A percentile compares a stretch with the other conserved stretches of the same genome.
phyloP scores from a whole-genome alignment of 1,140 invertebrate species.

The Thaumetopoea pityocampa region DNA sequence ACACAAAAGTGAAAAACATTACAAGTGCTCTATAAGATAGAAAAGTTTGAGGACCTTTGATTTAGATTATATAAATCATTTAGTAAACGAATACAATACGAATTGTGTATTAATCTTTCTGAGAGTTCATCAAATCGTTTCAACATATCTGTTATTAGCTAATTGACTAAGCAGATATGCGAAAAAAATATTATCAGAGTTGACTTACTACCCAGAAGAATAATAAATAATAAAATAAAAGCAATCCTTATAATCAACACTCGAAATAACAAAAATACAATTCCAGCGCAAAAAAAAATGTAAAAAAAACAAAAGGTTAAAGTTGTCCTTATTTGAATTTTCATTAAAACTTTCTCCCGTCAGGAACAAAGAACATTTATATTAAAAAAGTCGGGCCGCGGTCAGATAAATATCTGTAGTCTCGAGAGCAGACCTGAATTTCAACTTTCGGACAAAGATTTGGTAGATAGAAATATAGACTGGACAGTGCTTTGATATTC shows the following conservation, averaged over 20 bases:
- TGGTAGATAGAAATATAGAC: slow-evolving; percentile 27
- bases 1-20: too few relatives aligned
- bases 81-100: too few relatives aligned
- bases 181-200: too few relatives aligned
- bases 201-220: too few relatives aligned
- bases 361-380: slow-evolving; percentile 76
- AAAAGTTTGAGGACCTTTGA: too few relatives aligned
- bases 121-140: too few relatives aligned
- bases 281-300: slow-evolving; percentile 49
- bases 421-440: slow-evolving; percentile 67
- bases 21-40: too few relatives aligned
- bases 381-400: slow-evolving; percentile 72
- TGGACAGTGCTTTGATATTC: slow-evolving; percentile 10
- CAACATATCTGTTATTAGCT: too few relatives aligned
- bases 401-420: slow-evolving; percentile 75
- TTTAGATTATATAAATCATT: too few relatives aligned
- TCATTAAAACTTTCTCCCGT: slow-evolving; percentile 75
- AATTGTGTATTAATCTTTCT: too few relatives aligned
- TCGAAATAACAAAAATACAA: slow-evolving; percentile 68
- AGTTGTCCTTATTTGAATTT: slow-evolving; percentile 76
- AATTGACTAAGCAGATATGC: too few relatives aligned
- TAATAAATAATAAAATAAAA: slow-evolving; percentile 15
- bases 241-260: slow-evolving; percentile 23
- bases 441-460: slow-evolving; percentile 53
- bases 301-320: slow-evolving; percentile 68